Conservation (phyloP, 2,113 vertebrate species). For the Typhlomys cinereus region DNA sequence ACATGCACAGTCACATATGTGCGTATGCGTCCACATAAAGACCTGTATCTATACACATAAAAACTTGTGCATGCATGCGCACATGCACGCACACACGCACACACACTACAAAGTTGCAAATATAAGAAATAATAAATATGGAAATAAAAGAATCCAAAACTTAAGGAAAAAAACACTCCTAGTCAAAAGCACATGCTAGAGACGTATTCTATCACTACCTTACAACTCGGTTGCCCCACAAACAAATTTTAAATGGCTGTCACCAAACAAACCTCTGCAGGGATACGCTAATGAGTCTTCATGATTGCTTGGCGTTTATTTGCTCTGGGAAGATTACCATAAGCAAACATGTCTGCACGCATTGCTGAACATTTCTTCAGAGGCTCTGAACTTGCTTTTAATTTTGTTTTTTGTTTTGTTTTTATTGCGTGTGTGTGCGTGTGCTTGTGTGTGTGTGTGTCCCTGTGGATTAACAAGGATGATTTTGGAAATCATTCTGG, state of each 20-base stretch:
- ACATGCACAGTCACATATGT: too few relatives aligned
- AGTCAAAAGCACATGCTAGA: not conserved
- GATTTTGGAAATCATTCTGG: too few relatives aligned
- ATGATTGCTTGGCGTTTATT: not conserved
- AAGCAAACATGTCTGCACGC: not conserved
- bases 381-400: not conserved
- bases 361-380: not conserved
- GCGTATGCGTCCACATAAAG: too few relatives aligned
- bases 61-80: too few relatives aligned
- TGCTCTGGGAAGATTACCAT: not conserved
- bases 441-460: too few relatives aligned
- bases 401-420: too few relatives aligned
- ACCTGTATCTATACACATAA: too few relatives aligned
- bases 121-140: not conserved
- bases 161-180: not conserved
- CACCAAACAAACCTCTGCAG: not conserved
- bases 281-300: not conserved
- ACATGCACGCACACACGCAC: not conserved
- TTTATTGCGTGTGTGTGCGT: too few relatives aligned
- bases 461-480: too few relatives aligned
- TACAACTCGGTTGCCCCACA: not conserved
- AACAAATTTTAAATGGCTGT: not conserved
- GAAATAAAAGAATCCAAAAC: not conserved
- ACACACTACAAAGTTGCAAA: not conserved
- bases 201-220: not conserved